Percentiles rank a stretch among this genome's conserved stretches.
These are phyloP conservation scores for Parascotia fuliginaria DNA, from an alignment of 2,888 invertebrate genomes.

Conservation along the genomic window DNA sequence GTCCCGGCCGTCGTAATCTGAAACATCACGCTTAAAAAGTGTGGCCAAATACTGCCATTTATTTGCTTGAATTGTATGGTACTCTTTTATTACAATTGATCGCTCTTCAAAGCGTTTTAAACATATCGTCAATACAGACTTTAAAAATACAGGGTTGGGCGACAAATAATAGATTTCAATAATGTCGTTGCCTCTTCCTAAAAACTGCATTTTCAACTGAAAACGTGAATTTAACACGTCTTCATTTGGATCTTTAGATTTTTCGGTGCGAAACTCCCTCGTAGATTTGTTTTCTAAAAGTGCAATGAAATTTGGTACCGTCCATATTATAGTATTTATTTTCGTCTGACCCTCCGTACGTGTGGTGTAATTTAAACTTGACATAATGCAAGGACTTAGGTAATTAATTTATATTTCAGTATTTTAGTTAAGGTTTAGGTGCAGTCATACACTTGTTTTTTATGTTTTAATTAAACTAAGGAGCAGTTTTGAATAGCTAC, in stretches of 20 bases:
- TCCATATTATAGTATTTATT: slow-evolving; percentile 77
- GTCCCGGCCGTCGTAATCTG: slow-evolving; percentile 65
- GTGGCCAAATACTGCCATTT: slow-evolving; percentile 80
- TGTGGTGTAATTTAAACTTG: slow-evolving; percentile 63
- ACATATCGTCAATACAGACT: slow-evolving; percentile 72
- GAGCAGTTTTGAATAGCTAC: too few species aligned
- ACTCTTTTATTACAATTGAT: slow-evolving; percentile 74
- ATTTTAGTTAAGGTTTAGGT: too few species aligned
- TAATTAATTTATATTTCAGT: too few species aligned
- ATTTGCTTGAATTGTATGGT: slow-evolving; percentile 73
- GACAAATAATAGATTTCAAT: slow-evolving; percentile 76
- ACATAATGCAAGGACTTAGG: slow-evolving; percentile 19
- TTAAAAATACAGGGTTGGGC: slow-evolving; percentile 70
- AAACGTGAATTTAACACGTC: slow-evolving; percentile 59
- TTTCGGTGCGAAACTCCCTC: slow-evolving; percentile 71
- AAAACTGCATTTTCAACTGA: slow-evolving; percentile 75
- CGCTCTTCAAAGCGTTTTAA: slow-evolving; percentile 76
- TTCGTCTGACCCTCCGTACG: slow-evolving; percentile 75
- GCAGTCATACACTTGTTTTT: too few species aligned
- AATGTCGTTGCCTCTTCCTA: slow-evolving; percentile 74
- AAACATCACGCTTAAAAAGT: slow-evolving; percentile 71
- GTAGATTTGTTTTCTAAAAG: slow-evolving; percentile 67
- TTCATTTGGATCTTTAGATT: slow-evolving; percentile 52
- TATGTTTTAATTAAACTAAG: too few species aligned
- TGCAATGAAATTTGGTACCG: slow-evolving; percentile 67